Conservation (phyloP, 2,797 vertebrate genomes). For the Acanthurus leucopareius region DNA sequence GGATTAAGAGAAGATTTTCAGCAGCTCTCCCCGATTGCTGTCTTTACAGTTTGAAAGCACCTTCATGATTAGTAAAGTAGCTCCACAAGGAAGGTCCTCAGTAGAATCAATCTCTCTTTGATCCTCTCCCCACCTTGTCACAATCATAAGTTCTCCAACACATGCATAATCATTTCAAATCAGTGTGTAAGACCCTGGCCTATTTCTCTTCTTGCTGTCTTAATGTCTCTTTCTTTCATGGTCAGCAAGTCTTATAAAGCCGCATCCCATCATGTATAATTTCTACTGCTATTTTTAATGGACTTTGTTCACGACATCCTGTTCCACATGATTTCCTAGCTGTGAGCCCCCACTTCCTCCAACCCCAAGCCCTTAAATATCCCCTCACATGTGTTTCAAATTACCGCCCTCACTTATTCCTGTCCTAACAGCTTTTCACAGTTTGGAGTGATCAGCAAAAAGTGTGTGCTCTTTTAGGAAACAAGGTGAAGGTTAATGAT, state of each 20-base stretch:
- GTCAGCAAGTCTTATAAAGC: slow-evolving; percentile 22
- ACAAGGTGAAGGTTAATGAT: slow-evolving; percentile 31
- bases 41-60: slow-evolving; percentile 68
- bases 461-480: neutral
- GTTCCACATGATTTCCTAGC: slow-evolving; percentile 24
- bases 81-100: slow-evolving; percentile 37
- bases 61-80: slow-evolving; percentile 54
- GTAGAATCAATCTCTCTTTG: slow-evolving; percentile 43
- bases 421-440: slow-evolving; percentile 29
- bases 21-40: slow-evolving; percentile 63
- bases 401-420: slow-evolving; percentile 31
- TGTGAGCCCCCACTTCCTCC: slow-evolving; percentile 6
- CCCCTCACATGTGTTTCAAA: slow-evolving; percentile 45
- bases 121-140: slow-evolving; percentile 35
- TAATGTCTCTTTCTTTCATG: slow-evolving; percentile 11
- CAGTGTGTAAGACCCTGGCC: neutral
- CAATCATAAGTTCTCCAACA: neutral
- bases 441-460: slow-evolving; percentile 43
- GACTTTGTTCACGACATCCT: slow-evolving; percentile 42
- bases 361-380: slow-evolving; percentile 21
- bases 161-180: neutral
- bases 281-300: slow-evolving; percentile 34
- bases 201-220: neutral
- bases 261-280: slow-evolving; percentile 7
- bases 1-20: slow-evolving; percentile 81